Evolutionary conservation across 2,888 invertebrate genomes (phyloP).

Genomic region (Diarsia rubi): DNA sequence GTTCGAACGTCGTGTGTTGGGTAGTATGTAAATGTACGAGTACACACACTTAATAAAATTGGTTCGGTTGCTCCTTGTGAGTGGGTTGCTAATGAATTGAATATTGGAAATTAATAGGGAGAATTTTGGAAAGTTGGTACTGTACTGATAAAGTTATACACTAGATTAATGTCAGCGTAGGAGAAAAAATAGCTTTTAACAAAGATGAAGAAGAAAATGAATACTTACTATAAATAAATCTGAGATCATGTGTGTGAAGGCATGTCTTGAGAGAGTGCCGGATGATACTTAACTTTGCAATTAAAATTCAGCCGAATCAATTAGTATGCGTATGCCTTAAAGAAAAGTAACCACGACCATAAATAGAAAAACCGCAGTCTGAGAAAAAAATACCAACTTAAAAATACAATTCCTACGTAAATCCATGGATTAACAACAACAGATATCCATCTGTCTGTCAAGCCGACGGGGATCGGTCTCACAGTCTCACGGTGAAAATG

Average conservation of each 20-base stretch:
- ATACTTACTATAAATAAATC: background rate
- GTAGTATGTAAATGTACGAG: constrained; percentile 32
- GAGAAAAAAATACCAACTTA: constrained; percentile 17
- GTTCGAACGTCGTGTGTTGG: background rate
- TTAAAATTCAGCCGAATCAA: background rate
- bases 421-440: constrained; percentile 34
- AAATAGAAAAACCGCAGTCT: background rate
- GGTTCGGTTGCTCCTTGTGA: constrained; percentile 3
- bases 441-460: constrained; percentile 43
- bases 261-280: background rate
- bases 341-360: background rate
- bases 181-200: background rate
- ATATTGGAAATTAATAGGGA: constrained; percentile 10
- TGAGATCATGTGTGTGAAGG: background rate
- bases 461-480: constrained; percentile 42
- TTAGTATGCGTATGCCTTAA: constrained; percentile 1
- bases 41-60: constrained; percentile 30
- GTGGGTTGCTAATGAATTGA: constrained; percentile 23
- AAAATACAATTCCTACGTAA: constrained; percentile 28
- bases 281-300: background rate
- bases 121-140: background rate
- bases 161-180: background rate
- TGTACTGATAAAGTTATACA: background rate
- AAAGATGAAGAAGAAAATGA: background rate
- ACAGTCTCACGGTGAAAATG: constrained; percentile 43